A percentile compares a stretch with the other conserved stretches of the same genome.
phyloP scores from a whole-genome alignment of 1,140 invertebrate genomes.

The Dreissena polymorpha region DNA sequence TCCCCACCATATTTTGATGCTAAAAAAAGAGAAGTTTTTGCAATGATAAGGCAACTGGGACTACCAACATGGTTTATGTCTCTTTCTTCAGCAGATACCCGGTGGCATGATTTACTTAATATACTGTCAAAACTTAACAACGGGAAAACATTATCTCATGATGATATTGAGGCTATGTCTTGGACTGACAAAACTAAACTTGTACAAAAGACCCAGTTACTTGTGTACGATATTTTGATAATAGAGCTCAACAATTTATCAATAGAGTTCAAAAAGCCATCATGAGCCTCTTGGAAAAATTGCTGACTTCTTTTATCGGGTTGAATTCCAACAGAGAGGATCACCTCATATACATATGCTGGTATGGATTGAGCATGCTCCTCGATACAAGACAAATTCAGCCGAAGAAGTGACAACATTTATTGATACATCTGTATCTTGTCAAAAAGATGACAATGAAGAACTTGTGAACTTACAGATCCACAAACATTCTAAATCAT shows the following conservation, averaged over 20 bases:
- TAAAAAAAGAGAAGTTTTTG: conserved; percentile 62
- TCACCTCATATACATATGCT: conserved; percentile 56
- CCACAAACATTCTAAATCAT: conserved; percentile 46
- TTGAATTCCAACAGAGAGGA: conserved; percentile 55
- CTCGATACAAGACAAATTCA: conserved; percentile 23
- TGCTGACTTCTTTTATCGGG: conserved; percentile 43
- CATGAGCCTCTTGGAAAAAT: conserved; percentile 42
- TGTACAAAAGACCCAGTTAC: conserved; percentile 57
- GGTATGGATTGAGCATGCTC: conserved; percentile 44
- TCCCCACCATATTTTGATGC: conserved; percentile 59
- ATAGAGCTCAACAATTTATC: conserved; percentile 48
- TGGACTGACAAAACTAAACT: conserved; percentile 12
- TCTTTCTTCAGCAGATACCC: conserved; percentile 59
- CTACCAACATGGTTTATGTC: conserved; percentile 53
- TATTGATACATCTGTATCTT: conserved; percentile 50
- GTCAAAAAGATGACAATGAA: conserved; percentile 30
- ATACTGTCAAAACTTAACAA: conserved; percentile 23
- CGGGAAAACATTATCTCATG: conserved; percentile 30
- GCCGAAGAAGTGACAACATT: conserved; percentile 20
- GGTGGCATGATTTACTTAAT: conserved; percentile 44
- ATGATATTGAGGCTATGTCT: conserved; percentile 22
- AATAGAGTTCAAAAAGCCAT: conserved; percentile 38
- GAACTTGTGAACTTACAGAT: conserved; percentile 17
- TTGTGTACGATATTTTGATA: conserved; percentile 56
- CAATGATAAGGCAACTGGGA: conserved; percentile 63